Evolutionary conservation across 2,797 vertebrate species (phyloP).

Genomic region (Rallus crepitans): DNA sequence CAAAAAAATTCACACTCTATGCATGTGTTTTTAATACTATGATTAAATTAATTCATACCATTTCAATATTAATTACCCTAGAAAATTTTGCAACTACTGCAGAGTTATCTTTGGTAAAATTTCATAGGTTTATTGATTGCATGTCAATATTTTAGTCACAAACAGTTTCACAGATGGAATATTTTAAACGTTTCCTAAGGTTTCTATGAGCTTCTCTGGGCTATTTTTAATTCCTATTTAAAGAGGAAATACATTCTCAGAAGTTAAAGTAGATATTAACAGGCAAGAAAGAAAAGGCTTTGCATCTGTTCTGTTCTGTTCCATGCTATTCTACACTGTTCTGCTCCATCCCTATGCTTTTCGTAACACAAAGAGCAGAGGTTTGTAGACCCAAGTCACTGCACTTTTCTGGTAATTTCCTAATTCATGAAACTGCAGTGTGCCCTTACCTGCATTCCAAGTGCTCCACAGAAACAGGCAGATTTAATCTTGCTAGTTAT

Average conservation of each 20-base stretch:
- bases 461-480: background rate
- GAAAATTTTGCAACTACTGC: background rate
- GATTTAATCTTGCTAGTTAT: background rate
- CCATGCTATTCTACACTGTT: background rate
- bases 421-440: background rate
- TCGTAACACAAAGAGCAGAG: background rate
- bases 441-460: background rate
- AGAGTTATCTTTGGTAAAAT: background rate
- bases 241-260: background rate
- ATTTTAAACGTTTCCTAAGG: background rate
- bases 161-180: slow-evolving; percentile 10
- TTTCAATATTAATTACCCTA: slow-evolving; percentile 19
- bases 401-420: background rate
- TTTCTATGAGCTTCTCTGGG: background rate
- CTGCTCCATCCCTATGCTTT: background rate
- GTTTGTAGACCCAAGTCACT: background rate
- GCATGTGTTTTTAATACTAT: background rate
- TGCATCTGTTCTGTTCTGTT: background rate
- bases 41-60: slow-evolving; percentile 2
- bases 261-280: background rate
- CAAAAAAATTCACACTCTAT: background rate
- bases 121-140: slow-evolving; percentile 41
- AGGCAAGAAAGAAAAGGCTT: background rate
- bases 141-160: slow-evolving; percentile 25
- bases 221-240: background rate